Evolutionary conservation across 23 tunicate species (phyloP), one percentile per base, ranked within the genome.

Genomic region (Corella eumyota): DNA sequence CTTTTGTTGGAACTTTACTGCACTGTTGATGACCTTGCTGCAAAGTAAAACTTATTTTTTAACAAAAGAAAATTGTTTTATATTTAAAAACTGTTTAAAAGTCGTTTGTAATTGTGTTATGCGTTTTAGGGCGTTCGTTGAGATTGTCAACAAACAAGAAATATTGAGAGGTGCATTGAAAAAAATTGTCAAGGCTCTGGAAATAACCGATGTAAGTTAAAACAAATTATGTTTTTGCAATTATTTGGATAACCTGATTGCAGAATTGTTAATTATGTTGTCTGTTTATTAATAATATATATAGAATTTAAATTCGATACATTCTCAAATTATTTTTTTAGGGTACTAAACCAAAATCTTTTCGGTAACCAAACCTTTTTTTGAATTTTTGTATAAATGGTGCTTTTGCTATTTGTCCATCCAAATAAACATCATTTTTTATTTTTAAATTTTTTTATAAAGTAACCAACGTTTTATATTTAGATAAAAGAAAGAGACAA

Each of bases 101-200:
- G 19, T 53, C 23, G 22, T 20, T 20, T 53, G 59, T n/a, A n/a
- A n/a, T 62, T 30, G 5, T 25, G 23, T 22, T 6, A 21, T 2
- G 22, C 7, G 31, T 35, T 26, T 17, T 40, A 88, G 81, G 52
- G 79, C 96, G 3, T 47, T 88, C 19, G 51, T 64, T 27, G 96
- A 88, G 61, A 88, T 88, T 56, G 49, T 88, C 40, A 88, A 88
- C 57, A 88, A 73, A 36, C 88, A 78, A 40, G 52, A 61, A 22
- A 49, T 37, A 20, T 22, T 88, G 22, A 44, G 70, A 30, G 13
- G 30, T 20, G 81, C 88, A 22, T 28, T 88, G 56, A 67, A 66
- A 32, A 77, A 73, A n/a, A 53, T 78, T 26, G 61, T 88, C 15
- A 60, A 61, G 3, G 72, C 90, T 21, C 64, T 71, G 34, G 73